Percentiles rank a stretch among this genome's conserved stretches.
phyloP scores from a whole-genome alignment of 1,140 invertebrate genomes.

The Zeugodacus cucurbitae region DNA sequence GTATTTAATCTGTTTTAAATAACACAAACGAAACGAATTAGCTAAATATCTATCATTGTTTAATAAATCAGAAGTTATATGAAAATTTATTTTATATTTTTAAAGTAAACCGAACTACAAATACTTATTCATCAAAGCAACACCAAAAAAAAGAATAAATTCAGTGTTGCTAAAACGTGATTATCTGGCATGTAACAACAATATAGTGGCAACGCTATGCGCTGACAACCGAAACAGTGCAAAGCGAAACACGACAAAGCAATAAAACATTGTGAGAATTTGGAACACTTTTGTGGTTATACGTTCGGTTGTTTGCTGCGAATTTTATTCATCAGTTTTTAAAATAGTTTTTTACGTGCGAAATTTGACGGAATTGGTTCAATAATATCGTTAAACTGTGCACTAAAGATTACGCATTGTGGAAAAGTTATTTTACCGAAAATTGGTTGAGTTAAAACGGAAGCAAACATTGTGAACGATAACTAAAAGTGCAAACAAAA shows the following conservation, averaged over 20 bases:
- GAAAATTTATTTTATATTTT: no score
- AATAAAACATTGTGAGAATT: neutral
- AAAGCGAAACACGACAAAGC: constrained; percentile 18
- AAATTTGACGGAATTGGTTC: neutral
- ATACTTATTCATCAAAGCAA: no score
- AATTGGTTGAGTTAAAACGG: neutral
- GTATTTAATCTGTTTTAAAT: no score
- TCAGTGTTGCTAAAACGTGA: neutral
- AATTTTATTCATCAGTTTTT: constrained; percentile 11
- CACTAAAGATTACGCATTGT: neutral
- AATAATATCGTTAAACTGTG: neutral
- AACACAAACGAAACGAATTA: no score
- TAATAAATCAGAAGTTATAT: no score
- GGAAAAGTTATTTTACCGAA: neutral
- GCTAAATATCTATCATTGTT: no score
- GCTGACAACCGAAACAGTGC: neutral
- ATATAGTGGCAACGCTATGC: neutral
- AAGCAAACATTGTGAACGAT: neutral
- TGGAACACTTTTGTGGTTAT: neutral
- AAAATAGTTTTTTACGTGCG: neutral
- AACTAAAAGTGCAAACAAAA: neutral
- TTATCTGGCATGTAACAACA: neutral
- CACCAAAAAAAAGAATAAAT: no score
- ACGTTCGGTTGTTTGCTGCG: constrained; percentile 10
- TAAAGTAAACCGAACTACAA: no score